Evolutionary conservation across 2,888 invertebrate genomes (phyloP).

Genomic region (Ecdyonurus torrentis): DNA sequence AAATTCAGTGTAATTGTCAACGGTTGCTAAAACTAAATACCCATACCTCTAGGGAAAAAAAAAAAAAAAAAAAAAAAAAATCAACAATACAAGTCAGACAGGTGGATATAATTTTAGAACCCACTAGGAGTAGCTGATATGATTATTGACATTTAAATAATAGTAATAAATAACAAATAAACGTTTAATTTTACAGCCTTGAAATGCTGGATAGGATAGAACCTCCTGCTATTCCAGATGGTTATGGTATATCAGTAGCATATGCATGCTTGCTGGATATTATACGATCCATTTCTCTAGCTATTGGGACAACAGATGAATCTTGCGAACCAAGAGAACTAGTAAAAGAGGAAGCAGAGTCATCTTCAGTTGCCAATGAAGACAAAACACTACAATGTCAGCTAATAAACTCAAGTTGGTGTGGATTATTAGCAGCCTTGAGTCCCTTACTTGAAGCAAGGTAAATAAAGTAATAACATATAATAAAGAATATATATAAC

Average conservation of each 20-base stretch:
- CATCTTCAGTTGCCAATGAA: conserved; percentile 23
- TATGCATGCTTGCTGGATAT: conserved; percentile 87
- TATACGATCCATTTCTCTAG: conserved; percentile 65
- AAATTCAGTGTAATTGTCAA: no score
- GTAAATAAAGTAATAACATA: no score
- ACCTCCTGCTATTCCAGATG: conserved; percentile 86
- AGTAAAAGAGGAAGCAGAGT: conserved; percentile 19
- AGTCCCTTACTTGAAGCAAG: conserved; percentile 85
- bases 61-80: no score
- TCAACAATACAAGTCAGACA: no score
- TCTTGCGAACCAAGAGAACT: neutral
- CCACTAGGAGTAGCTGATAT: no score
- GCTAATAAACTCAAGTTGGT: conserved; percentile 88
- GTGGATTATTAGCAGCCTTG: conserved; percentile 79
- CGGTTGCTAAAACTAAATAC: no score
- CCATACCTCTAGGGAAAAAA: no score
- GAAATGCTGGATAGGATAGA: conserved; percentile 95
- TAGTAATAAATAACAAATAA: neutral
- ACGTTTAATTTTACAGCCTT: conserved; percentile 38
- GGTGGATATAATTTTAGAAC: no score
- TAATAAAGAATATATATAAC: no score
- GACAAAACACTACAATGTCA: conserved; percentile 43
- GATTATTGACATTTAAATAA: neutral
- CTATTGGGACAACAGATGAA: conserved; percentile 31
- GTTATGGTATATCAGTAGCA: conserved; percentile 91